Evolutionary conservation across 2,888 invertebrate species (phyloP), one percentile per base, ranked within the genome.

Genomic region (Eristalinus aeneus): DNA sequence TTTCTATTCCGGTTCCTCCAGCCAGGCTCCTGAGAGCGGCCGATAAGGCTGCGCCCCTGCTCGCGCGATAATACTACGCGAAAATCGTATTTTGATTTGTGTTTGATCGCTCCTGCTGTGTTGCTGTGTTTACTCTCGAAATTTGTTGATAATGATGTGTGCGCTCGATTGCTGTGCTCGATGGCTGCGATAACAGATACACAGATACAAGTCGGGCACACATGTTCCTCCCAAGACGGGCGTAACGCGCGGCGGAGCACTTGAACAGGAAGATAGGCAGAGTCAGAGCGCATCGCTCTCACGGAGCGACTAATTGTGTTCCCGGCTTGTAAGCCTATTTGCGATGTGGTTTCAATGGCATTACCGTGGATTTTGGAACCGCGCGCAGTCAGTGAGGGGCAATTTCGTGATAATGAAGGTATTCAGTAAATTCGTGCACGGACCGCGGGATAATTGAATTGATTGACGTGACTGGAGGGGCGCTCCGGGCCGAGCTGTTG

Each of bases 61-160:
- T 88, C 81, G 88, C 86, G 83, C 76, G 74, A 88, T 88, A 89
- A 89, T 89, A 71, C 87, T 88, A 79, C 81, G 89, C 89, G 89
- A 89, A 89, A 89, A 89, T 89, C 89, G 89, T 77, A 87, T 89
- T 92, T 92, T 92, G 92, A 92, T 92, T 92, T 90, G 89, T 90
- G 89, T 91, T 91, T 91, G 90, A 89, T 90, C 89, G 82, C 64
- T 86, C 77, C 77, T 82, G 64, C 67, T 73, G 53, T 73, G 68
- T 71, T 65, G 69, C 61, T 63, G 32, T 91, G 90, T 91, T 91
- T 91, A 89, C 88, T 90, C 90, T 90, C 90, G 90, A 91, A 91
- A 90, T 90, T 90, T 91, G 90, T 89, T 90, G 91, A 91, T 91
- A 91, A 91, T 91, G 89, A 90, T 89, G 89, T 88, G 81, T 88